Evolutionary conservation across 2,888 invertebrate genomes (phyloP).

Genomic region (Deladenus siricidicola): DNA sequence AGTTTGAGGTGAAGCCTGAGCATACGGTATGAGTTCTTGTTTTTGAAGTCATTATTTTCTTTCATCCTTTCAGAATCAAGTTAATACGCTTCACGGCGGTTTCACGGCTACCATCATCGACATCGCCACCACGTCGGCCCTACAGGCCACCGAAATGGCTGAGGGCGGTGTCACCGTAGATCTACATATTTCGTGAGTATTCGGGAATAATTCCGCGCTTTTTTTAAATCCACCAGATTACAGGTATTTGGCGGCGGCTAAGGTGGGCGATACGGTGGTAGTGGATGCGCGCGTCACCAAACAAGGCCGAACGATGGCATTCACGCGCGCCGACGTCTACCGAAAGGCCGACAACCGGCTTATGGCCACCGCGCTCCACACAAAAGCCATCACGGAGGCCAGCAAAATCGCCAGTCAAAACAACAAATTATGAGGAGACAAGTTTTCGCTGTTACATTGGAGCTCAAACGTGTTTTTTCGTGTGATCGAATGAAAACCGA

Average conservation of each 20-base stretch:
- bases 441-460: no score
- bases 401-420: not conserved
- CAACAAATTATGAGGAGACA: no score
- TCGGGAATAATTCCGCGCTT: not conserved
- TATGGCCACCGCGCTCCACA: slow-evolving; percentile 75
- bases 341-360: slow-evolving; percentile 67
- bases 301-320: slow-evolving; percentile 72
- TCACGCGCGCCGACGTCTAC: slow-evolving; percentile 70
- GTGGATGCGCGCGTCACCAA: slow-evolving; percentile 71
- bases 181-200: slow-evolving; percentile 68
- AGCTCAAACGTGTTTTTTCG: no score
- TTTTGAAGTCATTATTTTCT: not conserved
- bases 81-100: slow-evolving; percentile 42
- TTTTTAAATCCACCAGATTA: not conserved
- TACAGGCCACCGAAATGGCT: slow-evolving; percentile 55
- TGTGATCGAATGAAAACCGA: no score
- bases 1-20: slow-evolving; percentile 42
- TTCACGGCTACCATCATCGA: slow-evolving; percentile 46
- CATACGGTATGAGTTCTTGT: slow-evolving; percentile 27
- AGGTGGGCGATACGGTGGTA: slow-evolving; percentile 65
- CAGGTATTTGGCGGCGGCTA: slow-evolving; percentile 20
- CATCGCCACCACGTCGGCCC: slow-evolving; percentile 44
- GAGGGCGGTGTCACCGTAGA: slow-evolving; percentile 74
- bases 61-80: not conserved
- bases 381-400: slow-evolving; percentile 59